Evolutionary conservation across 1,140 invertebrate genomes (phyloP), one percentile per base, ranked within the genome.

Genomic region (Brachionus calyciflorus): DNA sequence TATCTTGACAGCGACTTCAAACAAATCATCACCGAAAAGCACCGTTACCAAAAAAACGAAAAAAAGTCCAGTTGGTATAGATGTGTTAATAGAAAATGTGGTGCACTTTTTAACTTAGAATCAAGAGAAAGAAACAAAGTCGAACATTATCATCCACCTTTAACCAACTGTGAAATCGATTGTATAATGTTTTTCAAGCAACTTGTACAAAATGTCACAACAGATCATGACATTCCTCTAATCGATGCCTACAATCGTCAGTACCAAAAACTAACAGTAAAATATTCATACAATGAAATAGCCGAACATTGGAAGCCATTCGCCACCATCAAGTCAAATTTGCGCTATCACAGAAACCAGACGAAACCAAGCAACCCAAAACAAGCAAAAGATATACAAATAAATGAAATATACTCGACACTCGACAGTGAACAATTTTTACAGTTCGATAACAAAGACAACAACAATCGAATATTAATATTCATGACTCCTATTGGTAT

Each of bases 311-410:
- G 9, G 48, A 19, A 51, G 24, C 14, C 48, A 51, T 51, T 51
- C 48, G 24, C 48, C 48, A 51, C 17, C 24, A 21, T 51, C 2
- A 51, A 51, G 10, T 51, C 48, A 51, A 51, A 51, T 51, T 51
- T 51, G 48, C 17, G 48, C 19, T 51, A 51, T 51, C 10, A 12
- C 10, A 19, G 48, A 21, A 51, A 24, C 48, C 48, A 51, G 48
- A 51, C 48, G 14, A 26, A 51, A 51, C 48, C 48, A 51, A 51
- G 24, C 48, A 51, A 51, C 24, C 48, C 48, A 51, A 51, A 51
- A 51, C 48, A 51, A 51, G 24, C 48, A 51, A 51, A 51, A 51
- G n/a, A 51, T 21, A 51, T 51, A 51, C 48, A 51, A 51, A 51
- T 51, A n/a, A 51, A 51, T 1, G 17, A 51, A 51, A 51, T 51